A percentile compares a stretch with the other conserved stretches of the same genome.
phyloP scores from a whole-genome alignment of 1,140 invertebrate species.

The Meloidogyne floridensis region DNA sequence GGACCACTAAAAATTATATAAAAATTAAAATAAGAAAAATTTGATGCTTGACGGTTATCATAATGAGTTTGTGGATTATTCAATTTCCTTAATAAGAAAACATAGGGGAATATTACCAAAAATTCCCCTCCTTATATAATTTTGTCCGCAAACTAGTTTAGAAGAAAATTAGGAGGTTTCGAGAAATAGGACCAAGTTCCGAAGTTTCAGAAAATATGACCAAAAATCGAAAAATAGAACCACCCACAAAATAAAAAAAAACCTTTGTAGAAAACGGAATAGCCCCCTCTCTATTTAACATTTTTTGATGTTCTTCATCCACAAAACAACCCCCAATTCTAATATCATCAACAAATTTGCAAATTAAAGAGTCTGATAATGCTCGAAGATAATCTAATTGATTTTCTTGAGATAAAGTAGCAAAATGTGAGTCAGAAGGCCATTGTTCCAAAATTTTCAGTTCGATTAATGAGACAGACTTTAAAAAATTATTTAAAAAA shows the following conservation, averaged over 20 bases:
- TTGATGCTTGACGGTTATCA: too few relatives aligned
- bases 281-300: background rate
- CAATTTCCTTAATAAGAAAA: too few relatives aligned
- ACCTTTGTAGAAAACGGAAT: constrained; percentile 14
- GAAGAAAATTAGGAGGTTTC: too few relatives aligned
- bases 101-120: too few relatives aligned
- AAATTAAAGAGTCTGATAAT: constrained; percentile 47
- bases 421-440: constrained; percentile 43
- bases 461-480: constrained; percentile 36
- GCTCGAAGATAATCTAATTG: constrained; percentile 38
- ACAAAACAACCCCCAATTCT: constrained; percentile 41
- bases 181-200: too few relatives aligned
- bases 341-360: constrained; percentile 39
- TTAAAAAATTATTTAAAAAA: background rate
- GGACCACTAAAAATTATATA: constrained; percentile 33
- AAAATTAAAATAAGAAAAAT: background rate
- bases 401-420: constrained; percentile 44
- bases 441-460: constrained; percentile 30
- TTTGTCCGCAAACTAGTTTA: too few relatives aligned
- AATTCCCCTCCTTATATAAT: too few relatives aligned
- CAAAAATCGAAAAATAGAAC: background rate
- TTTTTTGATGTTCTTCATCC: constrained; percentile 45
- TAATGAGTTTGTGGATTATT: too few relatives aligned
- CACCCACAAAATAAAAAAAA: background rate
- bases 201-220: background rate